Conservation (phyloP, 2,888 invertebrate genomes). For the Pollenia amentaria region DNA sequence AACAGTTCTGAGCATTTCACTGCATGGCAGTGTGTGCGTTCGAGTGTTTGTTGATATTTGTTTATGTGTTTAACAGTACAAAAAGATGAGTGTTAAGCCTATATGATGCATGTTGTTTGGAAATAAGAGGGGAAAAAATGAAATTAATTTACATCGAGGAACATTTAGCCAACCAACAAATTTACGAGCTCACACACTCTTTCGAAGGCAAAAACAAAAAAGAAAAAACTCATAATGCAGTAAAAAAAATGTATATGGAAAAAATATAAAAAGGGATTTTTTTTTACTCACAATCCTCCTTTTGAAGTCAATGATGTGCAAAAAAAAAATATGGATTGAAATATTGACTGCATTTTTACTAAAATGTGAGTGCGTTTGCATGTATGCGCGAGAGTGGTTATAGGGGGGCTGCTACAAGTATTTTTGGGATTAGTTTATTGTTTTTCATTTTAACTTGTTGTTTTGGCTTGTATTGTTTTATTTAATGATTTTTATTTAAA, state of each 20-base stretch:
- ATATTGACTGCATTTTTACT: slow-evolving; percentile 17
- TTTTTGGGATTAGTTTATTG: not conserved
- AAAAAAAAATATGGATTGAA: slow-evolving; percentile 4
- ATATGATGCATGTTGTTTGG: not conserved
- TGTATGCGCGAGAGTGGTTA: not conserved
- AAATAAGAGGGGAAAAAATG: not conserved
- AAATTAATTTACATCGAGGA: slow-evolving; percentile 20
- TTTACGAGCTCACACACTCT: slow-evolving; percentile 2
- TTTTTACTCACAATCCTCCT: not conserved
- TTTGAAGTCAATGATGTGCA: slow-evolving; percentile 39
- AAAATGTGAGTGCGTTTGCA: not conserved
- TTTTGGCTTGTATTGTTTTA: not conserved
- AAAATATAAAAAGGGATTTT: slow-evolving; percentile 7
- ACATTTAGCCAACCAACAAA: slow-evolving; percentile 6
- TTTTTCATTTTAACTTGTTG: slow-evolving; percentile 5
- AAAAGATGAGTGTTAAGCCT: slow-evolving; percentile 45
- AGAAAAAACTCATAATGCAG: not conserved
- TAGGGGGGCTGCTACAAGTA: not conserved
- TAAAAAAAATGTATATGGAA: not conserved
- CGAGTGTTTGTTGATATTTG: not conserved
- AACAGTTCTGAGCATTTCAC: slow-evolving; percentile 18
- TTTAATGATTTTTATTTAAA: slow-evolving; percentile 2
- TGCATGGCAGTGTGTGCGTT: not conserved
- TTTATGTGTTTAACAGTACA: not conserved
- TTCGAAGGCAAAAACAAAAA: not conserved